Conservation (phyloP, 2,797 vertebrate genomes). For the Calcarius lapponicus region DNA sequence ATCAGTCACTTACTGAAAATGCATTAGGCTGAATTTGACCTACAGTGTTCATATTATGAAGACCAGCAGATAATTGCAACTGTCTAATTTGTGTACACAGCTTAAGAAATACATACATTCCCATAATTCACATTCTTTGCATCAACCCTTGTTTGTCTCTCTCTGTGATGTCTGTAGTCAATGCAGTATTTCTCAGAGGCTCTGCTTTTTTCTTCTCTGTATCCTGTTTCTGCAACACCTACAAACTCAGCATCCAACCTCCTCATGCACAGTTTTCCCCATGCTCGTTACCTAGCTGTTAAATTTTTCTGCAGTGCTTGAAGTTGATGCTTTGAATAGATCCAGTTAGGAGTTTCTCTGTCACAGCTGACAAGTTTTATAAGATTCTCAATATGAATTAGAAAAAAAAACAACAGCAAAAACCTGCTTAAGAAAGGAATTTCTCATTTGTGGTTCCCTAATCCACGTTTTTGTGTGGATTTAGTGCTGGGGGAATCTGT, state of each 20-base stretch:
- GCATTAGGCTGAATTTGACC: constrained; percentile 9
- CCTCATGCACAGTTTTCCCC: constrained; percentile 1
- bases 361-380: constrained; percentile 40
- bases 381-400: not conserved
- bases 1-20: constrained; percentile 16
- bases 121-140: not conserved
- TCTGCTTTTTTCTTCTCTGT: constrained; percentile 45
- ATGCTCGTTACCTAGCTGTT: constrained; percentile 42
- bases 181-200: not conserved
- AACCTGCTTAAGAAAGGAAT: not conserved
- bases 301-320: constrained; percentile 33
- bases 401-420: not conserved
- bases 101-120: not conserved
- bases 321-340: constrained; percentile 44
- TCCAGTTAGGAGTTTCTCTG: constrained; percentile 30
- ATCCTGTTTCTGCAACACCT: constrained; percentile 61
- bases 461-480: not conserved
- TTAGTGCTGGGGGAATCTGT: not conserved
- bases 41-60: not conserved
- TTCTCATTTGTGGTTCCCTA: not conserved
- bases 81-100: not conserved
- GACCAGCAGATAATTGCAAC: constrained; percentile 39
- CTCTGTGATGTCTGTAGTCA: constrained; percentile 1
- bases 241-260: constrained; percentile 51
- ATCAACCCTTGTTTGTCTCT: not conserved